Percentiles rank a stretch among this genome's conserved stretches.
Evolutionary conservation across 2,888 invertebrate species (phyloP).

Genomic region (Leucoptera coffeella): DNA sequence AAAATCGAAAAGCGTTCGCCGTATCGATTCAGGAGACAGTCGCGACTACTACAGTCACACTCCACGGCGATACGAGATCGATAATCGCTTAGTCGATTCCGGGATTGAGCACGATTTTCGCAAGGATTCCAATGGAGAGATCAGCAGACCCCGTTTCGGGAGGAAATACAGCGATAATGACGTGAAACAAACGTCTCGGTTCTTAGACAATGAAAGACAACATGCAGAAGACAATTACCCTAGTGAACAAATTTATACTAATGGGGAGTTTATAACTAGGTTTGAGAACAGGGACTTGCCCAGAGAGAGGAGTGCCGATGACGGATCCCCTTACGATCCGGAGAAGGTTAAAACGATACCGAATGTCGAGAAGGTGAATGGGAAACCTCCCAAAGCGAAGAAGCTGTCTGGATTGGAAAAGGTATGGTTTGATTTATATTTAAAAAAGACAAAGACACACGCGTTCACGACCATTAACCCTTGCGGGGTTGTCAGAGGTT

Average conservation of each 20-base stretch:
- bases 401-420: slow-evolving; percentile 68
- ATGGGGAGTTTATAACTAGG: slow-evolving; percentile 30
- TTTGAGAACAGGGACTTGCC: slow-evolving; percentile 22
- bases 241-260: slow-evolving; percentile 39
- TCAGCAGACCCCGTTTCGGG: slow-evolving; percentile 22
- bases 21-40: slow-evolving; percentile 46
- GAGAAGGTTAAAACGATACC: too few relatives aligned
- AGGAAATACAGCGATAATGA: slow-evolving; percentile 64
- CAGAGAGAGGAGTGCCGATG: slow-evolving; percentile 56
- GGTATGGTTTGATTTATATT: too few relatives aligned
- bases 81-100: slow-evolving; percentile 66
- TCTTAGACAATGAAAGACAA: slow-evolving; percentile 67
- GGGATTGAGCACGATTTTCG: slow-evolving; percentile 78
- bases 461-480: too few relatives aligned
- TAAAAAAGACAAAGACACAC: too few relatives aligned
- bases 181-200: slow-evolving; percentile 58
- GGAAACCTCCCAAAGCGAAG: slow-evolving; percentile 58
- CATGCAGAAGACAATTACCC: slow-evolving; percentile 63
- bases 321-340: slow-evolving; percentile 57
- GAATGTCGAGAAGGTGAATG: slow-evolving; percentile 48
- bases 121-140: slow-evolving; percentile 60
- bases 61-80: slow-evolving; percentile 41
- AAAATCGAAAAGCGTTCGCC: slow-evolving; percentile 46
- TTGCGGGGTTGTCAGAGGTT: too few relatives aligned
- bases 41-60: slow-evolving; percentile 31